Evolutionary conservation across 2,888 invertebrate species (phyloP).

Genomic region (Germaria angustata): DNA sequence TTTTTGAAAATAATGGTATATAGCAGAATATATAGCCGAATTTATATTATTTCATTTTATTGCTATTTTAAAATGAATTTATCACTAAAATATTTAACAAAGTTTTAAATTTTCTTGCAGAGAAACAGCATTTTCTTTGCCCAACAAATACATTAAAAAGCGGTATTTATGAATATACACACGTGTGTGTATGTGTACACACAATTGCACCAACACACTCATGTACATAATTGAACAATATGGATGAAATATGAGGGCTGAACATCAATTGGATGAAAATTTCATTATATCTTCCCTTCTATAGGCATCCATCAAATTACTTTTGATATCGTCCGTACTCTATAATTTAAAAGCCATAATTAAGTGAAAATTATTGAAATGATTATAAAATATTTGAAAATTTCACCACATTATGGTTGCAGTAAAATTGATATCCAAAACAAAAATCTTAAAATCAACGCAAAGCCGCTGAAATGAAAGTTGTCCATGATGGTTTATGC

Average conservation of each 20-base stretch:
- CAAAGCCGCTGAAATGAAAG: slow-evolving; percentile 41
- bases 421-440: slow-evolving; percentile 59
- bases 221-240: slow-evolving; percentile 12
- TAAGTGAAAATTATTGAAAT: slow-evolving; percentile 63
- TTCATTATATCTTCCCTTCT: background rate
- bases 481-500: slow-evolving; percentile 37
- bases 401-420: slow-evolving; percentile 64
- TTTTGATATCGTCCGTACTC: slow-evolving; percentile 28
- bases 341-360: slow-evolving; percentile 52
- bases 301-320: slow-evolving; percentile 34
- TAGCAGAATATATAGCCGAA: no score
- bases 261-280: slow-evolving; percentile 27
- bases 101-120: no score
- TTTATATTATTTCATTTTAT: no score
- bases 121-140: background rate
- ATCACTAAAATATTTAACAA: no score
- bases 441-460: slow-evolving; percentile 1
- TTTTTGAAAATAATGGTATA: no score
- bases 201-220: background rate
- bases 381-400: slow-evolving; percentile 60
- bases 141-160: slow-evolving; percentile 6
- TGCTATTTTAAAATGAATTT: no score
- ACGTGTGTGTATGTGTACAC: background rate
- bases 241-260: slow-evolving; percentile 35
- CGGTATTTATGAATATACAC: background rate